Percentiles rank a stretch among this genome's conserved stretches.
These are phyloP conservation scores for Falco biarmicus DNA, from an alignment of 2,797 vertebrate species.

Conservation along the genomic window DNA sequence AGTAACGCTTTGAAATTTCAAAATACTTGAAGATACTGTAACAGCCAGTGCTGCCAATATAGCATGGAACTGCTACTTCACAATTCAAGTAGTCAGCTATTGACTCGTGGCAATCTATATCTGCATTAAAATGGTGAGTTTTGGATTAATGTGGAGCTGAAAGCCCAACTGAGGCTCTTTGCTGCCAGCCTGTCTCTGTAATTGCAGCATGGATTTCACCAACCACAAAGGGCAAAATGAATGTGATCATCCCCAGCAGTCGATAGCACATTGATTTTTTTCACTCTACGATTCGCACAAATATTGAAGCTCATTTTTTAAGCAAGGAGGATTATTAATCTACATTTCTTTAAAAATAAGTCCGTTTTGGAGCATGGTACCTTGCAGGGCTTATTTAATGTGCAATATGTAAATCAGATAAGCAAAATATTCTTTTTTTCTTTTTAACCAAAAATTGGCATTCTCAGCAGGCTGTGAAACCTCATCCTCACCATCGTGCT, in stretches of 20 bases:
- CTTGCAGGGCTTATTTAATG: conserved; percentile 55
- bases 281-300: conserved; percentile 80
- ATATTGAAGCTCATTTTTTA: conserved; percentile 82
- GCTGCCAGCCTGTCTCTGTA: conserved; percentile 84
- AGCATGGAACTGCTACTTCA: conserved; percentile 75
- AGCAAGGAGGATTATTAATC: conserved; percentile 80
- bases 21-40: conserved; percentile 75
- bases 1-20: conserved; percentile 76
- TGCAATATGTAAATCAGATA: conserved; percentile 50
- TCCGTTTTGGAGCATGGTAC: conserved; percentile 48
- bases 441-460: conserved; percentile 34
- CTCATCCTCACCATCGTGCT: conserved; percentile 19
- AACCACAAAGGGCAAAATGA: conserved; percentile 87
- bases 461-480: conserved; percentile 31
- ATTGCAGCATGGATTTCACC: conserved; percentile 87
- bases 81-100: conserved; percentile 85
- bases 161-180: conserved; percentile 83
- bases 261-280: conserved; percentile 84
- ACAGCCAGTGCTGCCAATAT: conserved; percentile 74
- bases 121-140: conserved; percentile 86
- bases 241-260: conserved; percentile 83
- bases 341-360: conserved; percentile 76
- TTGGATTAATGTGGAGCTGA: conserved; percentile 85
- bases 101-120: conserved; percentile 85
- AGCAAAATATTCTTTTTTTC: neutral